A percentile compares a stretch with the other conserved stretches of the same genome.
Evolutionary conservation across 2,888 invertebrate species (phyloP).

Genomic region (Asteroscopus sphinx): DNA sequence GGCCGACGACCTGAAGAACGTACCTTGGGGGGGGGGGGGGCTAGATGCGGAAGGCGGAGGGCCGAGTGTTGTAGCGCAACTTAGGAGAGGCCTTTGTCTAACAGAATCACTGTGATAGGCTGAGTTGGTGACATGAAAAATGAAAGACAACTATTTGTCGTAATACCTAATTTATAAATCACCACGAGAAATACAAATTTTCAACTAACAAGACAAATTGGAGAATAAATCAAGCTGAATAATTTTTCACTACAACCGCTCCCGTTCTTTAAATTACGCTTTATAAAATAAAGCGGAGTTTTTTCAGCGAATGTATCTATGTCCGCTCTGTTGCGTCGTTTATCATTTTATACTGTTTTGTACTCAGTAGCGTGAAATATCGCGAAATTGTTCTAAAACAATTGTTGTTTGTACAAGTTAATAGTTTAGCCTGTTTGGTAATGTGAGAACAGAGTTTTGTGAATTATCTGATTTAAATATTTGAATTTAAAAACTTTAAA

Average conservation of each 20-base stretch:
- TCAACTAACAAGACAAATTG: constrained; percentile 50
- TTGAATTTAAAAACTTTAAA: no score
- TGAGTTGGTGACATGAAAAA: no score
- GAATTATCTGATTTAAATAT: no score
- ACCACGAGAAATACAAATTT: constrained; percentile 22
- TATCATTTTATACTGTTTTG: constrained; percentile 52
- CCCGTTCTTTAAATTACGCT: constrained; percentile 48
- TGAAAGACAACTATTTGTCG: no score
- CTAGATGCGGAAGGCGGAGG: no score
- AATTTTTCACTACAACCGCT: constrained; percentile 43
- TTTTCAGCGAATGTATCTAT: constrained; percentile 45
- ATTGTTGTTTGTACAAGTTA: constrained; percentile 17
- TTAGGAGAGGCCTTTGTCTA: no score
- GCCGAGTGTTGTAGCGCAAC: no score
- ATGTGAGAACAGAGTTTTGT: no score
- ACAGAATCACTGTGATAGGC: no score
- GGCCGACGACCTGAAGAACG: no score
- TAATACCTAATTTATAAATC: no score
- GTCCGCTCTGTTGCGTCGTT: constrained; percentile 37
- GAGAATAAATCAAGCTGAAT: constrained; percentile 47
- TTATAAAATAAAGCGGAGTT: constrained; percentile 52
- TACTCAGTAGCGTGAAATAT: constrained; percentile 49
- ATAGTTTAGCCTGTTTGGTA: neutral
- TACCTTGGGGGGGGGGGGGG: no score
- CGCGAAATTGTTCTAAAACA: constrained; percentile 36